Base-by-base conservation (phyloP, 2,113 vertebrate species). In the Leucoraja erinaceus region DNA sequence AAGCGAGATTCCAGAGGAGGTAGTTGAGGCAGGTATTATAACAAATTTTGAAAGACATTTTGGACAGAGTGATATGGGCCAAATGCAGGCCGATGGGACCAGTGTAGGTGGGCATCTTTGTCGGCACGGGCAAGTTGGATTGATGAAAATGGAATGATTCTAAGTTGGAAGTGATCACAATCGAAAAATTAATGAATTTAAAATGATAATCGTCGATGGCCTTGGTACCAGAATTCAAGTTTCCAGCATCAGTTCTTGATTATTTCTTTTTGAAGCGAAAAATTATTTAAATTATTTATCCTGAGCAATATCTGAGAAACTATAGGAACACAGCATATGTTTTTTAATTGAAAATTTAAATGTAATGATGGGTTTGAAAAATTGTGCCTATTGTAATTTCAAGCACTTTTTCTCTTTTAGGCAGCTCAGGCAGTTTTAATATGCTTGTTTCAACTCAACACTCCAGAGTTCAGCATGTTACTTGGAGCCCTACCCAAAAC, bases 391-490 rank as follows among this genome's bases (percentile, higher is more conserved):
- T 93, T 75, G 6, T 70, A 9, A 66, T 20, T 70, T 70, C 33
- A 38, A 68, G 4, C 31, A 47, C 22, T 93, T 18, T 31, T 90
- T 94, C 94, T 79, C 47, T 94, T 93, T 4, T 94, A 99, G 98
- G 98, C 98, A 83, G 98, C 98, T 2, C 98, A 99, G 94, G 97
- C 97, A 77, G 98, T 99, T 95, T 95, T 99, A 90, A 99, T 99
- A 95, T 96, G 98, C 7, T 95, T 99, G 94, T 99, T 99, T 96
- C 98, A 99, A 95, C 97, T 99, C 94, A 99, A 99, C 95, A 99
- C 98, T 63, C 98, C 98, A 93, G 98, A 99, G 96, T 99, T 99
- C 95, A 99, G 98, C 94, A 99, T 99, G 98, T 95, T 99, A 7
- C 95, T 99, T 95, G 98, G 97, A 94, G 98, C 98, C 96, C 96